Base-by-base conservation (phyloP, 1,140 invertebrate genomes). In the Leptopilina clavipes region DNA sequence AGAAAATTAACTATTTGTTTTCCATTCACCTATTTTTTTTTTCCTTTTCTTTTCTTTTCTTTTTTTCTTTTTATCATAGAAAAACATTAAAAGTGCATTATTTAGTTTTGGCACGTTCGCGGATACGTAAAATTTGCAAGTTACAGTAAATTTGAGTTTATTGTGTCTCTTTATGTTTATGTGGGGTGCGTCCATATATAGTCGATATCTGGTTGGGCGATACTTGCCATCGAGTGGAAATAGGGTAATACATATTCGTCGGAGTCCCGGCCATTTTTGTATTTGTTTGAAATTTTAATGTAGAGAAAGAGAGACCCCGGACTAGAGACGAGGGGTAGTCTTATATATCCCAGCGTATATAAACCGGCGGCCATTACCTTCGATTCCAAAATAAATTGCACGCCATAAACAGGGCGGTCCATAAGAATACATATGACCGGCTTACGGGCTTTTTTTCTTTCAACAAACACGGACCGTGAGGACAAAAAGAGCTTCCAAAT, bases 371-470 rank as follows among this genome's bases (percentile, higher is more conserved):
- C 88, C 87, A 89, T 89, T 89, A 90, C 87, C 86, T 90, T 89
- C 88, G 88, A 89, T 89, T 89, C 87, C 76, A 71, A 89, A 89
- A 90, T 89, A 89, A 90, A 90, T 90, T 88, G 86, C 84, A 82
- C 80, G 82, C 86, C 87, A 89, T 90, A 90, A 90, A 89, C 86
- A 89, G 86, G 86, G 83, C 81, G 83, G 85, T 87, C 84, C 85
- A 86, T 87, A 85, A 84, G 86, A 87, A 89, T 89, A 88, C 87
- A 88, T 85, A 89, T 81, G 87, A 87, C 86, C 86, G 76, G 85
- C 84, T 88, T 87, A 65, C 59, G 12, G 19, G 25, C 59, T 31
- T 65, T 31, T 65, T 31, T 31, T 37, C 12, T n/a, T 14, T n/a
- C 3, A 65, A 65, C 2, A 22, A n/a, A 14, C 8, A 31, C 8